Percentiles rank a stretch among this genome's conserved stretches.
Evolutionary conservation across 2,888 invertebrate genomes (phyloP).

Genomic region (Agrochola lota): DNA sequence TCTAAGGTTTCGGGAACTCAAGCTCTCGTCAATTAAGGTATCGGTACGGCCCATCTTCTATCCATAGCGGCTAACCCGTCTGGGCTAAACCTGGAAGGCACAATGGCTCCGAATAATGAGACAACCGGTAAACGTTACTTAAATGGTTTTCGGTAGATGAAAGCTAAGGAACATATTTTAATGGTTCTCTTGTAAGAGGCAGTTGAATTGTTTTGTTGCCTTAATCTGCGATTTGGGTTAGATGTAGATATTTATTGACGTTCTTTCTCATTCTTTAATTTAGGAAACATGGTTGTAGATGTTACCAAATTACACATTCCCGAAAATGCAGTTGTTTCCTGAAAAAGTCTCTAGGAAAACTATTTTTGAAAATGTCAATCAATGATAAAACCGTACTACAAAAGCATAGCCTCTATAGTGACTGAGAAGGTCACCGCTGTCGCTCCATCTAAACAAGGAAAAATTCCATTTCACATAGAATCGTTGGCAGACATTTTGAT

Average conservation of each 20-base stretch:
- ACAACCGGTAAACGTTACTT: slow-evolving; percentile 76
- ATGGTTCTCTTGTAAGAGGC: slow-evolving; percentile 72
- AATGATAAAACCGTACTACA: slow-evolving; percentile 7
- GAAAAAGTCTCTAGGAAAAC: neutral
- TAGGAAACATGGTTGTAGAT: neutral
- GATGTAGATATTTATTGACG: neutral
- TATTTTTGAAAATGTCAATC: slow-evolving; percentile 16
- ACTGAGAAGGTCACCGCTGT: slow-evolving; percentile 29
- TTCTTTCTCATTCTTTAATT: neutral
- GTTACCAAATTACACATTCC: neutral
- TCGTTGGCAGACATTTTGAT: slow-evolving; percentile 11
- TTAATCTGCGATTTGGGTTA: slow-evolving; percentile 25
- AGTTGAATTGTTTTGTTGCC: slow-evolving; percentile 59
- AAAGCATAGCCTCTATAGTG: slow-evolving; percentile 6
- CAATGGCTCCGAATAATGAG: slow-evolving; percentile 88
- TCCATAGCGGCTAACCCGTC: slow-evolving; percentile 77
- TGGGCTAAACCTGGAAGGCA: slow-evolving; percentile 82
- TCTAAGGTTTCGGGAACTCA: slow-evolving; percentile 89
- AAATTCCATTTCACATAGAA: slow-evolving; percentile 30
- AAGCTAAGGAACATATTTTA: slow-evolving; percentile 72
- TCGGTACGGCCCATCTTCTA: slow-evolving; percentile 86
- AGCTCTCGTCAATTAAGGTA: slow-evolving; percentile 90
- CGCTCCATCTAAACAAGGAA: slow-evolving; percentile 24
- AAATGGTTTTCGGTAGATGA: slow-evolving; percentile 82
- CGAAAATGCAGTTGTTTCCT: neutral